Evolutionary conservation across 2,888 invertebrate species (phyloP), one percentile per base, ranked within the genome.

Genomic region (Lumbricus terrestris): DNA sequence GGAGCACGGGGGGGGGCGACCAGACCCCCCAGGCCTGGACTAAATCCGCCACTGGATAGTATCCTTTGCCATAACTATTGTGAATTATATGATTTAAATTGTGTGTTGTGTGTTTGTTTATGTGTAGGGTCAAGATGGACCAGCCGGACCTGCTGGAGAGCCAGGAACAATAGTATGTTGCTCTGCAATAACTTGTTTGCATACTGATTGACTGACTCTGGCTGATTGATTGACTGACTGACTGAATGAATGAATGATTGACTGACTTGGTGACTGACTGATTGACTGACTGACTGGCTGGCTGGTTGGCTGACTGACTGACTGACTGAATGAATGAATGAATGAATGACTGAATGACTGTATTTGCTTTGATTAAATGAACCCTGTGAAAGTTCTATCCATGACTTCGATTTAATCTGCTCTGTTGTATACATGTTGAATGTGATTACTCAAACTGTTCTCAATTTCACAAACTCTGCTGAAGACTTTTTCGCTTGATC

Each of bases 81-180:
- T 69, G 69, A 69, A n/a, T 69, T 11, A 69, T n/a, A 8, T n/a
- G n/a, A 69, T 69, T 69, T n/a, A 69, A 69, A 69, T 69, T n/a
- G 69, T 69, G 69, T n/a, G 69, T n/a, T 69, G 69, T 40, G 20
- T 37, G n/a, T 89, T 29, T 54, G n/a, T 89, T 42, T 42, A n/a
- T 89, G 37, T 69, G 33, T 69, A 89, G 89, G 89, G 89, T 89
- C 89, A 42, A 54, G 89, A 89, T 89, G 89, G 89, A 29, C 42
- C 47, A 89, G 89, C 89, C 33, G 89, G 89, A n/a, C 89, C 89
- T 29, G 89, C 89, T 18, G 89, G 89, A 37, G 85, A 85, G 18
- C 85, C 85, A 85, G 85, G 85, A 34, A 85, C 85, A 34, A 34
- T 85, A 35, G 85, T 85, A 85, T 35, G 85, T 37, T 33, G 35